A percentile compares a stretch with the other conserved stretches of the same genome.
Evolutionary conservation across 1,140 invertebrate genomes (phyloP).

Genomic region (Bathynomus jamesi): DNA sequence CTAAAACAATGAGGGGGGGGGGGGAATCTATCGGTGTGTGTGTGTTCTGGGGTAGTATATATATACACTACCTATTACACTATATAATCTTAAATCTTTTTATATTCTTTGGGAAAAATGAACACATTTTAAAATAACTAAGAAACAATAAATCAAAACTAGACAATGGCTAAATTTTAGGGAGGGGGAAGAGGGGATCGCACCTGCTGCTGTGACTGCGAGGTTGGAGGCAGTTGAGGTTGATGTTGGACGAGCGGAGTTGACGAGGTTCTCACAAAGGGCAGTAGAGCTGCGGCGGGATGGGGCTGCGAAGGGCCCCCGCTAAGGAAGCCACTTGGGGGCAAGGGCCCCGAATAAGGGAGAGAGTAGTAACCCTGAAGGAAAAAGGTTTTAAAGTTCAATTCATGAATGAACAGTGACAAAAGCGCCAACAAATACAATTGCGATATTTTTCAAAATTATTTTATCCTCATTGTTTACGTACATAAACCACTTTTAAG

Average conservation of each 20-base stretch:
- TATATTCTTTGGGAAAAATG: no score
- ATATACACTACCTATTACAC: no score
- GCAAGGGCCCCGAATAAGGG: slow-evolving; percentile 19
- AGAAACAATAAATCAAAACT: neutral
- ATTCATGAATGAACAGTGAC: no score
- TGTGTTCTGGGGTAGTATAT: no score
- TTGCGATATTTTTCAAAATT: no score
- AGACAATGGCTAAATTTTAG: neutral
- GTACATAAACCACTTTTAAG: no score
- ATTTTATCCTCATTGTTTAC: no score
- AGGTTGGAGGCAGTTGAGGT: slow-evolving; percentile 14
- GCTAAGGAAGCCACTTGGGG: slow-evolving; percentile 21
- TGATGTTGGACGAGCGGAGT: slow-evolving; percentile 30
- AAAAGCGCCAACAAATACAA: no score
- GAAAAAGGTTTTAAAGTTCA: neutral
- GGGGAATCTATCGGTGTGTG: no score
- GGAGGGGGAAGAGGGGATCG: neutral
- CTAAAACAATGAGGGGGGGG: no score
- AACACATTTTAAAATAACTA: neutral
- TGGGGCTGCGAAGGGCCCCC: slow-evolving; percentile 49
- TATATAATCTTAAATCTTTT: no score
- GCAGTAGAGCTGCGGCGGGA: slow-evolving; percentile 42
- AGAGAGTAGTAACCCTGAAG: slow-evolving; percentile 25
- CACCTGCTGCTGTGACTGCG: slow-evolving; percentile 29
- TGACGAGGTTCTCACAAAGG: slow-evolving; percentile 42